Evolutionary conservation across 2,797 vertebrate genomes (phyloP).

Genomic region (Staurois parvus): DNA sequence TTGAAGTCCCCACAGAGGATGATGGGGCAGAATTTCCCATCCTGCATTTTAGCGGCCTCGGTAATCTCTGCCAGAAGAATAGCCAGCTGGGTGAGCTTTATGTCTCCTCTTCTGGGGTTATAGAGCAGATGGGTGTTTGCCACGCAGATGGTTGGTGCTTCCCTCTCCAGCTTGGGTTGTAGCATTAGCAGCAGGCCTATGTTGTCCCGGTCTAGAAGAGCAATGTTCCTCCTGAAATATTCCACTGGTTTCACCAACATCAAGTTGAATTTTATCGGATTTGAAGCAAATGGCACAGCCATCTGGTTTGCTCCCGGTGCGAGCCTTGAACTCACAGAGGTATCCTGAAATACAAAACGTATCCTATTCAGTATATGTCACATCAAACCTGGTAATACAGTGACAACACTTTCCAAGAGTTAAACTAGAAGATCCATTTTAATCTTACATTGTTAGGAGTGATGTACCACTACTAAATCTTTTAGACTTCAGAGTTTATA

Average conservation of each 20-base stretch:
- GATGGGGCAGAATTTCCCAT: slow-evolving; percentile 82
- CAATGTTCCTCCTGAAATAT: slow-evolving; percentile 84
- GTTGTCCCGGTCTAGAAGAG: slow-evolving; percentile 93
- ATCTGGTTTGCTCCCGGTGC: slow-evolving; percentile 92
- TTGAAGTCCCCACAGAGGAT: slow-evolving; percentile 96
- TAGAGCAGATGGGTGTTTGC: slow-evolving; percentile 96
- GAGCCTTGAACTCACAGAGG: slow-evolving; percentile 92
- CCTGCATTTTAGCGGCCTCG: slow-evolving; percentile 76
- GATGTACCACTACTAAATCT: too few species aligned
- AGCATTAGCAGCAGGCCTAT: slow-evolving; percentile 90
- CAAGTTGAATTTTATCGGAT: slow-evolving; percentile 85
- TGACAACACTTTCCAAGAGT: too few species aligned
- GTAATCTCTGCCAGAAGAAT: slow-evolving; percentile 92
- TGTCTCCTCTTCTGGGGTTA: slow-evolving; percentile 93
- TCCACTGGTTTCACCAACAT: slow-evolving; percentile 88
- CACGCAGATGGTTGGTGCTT: slow-evolving; percentile 77
- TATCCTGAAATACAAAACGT: slow-evolving; percentile 81
- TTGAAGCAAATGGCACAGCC: slow-evolving; percentile 93
- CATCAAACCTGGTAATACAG: too few species aligned
- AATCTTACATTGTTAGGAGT: too few species aligned
- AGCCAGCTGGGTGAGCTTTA: slow-evolving; percentile 93
- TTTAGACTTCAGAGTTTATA: too few species aligned
- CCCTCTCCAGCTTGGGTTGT: slow-evolving; percentile 72
- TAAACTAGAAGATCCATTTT: too few species aligned
- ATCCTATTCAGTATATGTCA: too few species aligned